These are phyloP conservation scores for Rhinogobius similis DNA, from an alignment of 2,113 vertebrate species.

Conservation along the genomic window DNA sequence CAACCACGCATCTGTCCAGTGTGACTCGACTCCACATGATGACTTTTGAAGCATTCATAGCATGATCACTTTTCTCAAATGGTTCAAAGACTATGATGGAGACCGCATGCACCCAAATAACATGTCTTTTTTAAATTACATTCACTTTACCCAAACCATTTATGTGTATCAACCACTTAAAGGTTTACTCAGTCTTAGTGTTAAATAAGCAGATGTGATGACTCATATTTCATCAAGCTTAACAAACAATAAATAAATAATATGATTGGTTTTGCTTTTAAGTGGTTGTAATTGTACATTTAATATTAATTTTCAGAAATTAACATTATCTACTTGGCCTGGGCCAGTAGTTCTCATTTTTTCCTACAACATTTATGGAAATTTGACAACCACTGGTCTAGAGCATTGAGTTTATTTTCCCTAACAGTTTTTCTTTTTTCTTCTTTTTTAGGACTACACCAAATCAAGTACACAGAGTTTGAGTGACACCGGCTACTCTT, in stretches of 20 bases:
- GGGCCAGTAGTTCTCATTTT: conserved; percentile 29
- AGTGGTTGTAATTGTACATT: conserved; percentile 30
- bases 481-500: conserved; percentile 98
- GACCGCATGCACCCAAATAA: conserved; percentile 70
- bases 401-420: conserved; percentile 24
- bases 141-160: conserved; percentile 56
- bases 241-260: conserved; percentile 5
- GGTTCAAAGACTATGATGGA: conserved; percentile 64
- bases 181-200: conserved; percentile 61
- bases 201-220: background rate
- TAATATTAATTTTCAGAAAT: conserved; percentile 17
- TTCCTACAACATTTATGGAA: background rate
- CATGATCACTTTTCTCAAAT: conserved; percentile 70
- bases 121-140: conserved; percentile 64
- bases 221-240: too few relatives aligned
- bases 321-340: conserved; percentile 19
- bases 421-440: conserved; percentile 28
- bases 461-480: conserved; percentile 94
- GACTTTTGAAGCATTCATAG: conserved; percentile 64
- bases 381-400: conserved; percentile 1
- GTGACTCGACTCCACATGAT: conserved; percentile 48
- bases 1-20: conserved; percentile 47
- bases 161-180: conserved; percentile 45
- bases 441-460: conserved; percentile 81
- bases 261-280: conserved; percentile 66